Base-by-base conservation (phyloP, 2,113 vertebrate genomes). In the Odontesthes bonariensis region DNA sequence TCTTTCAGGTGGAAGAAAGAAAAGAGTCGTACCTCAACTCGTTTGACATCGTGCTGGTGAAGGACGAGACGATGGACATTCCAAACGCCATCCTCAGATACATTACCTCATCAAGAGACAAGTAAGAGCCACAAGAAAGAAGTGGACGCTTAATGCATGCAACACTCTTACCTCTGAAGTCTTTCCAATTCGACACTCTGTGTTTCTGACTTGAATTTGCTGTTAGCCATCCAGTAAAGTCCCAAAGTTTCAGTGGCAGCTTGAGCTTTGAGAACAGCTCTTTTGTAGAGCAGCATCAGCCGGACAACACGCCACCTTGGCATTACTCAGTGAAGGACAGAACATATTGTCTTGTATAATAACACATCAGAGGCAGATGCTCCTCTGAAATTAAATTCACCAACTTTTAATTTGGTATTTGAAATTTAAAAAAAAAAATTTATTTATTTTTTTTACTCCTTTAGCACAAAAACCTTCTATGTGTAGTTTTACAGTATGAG, bases 41-140 rank as follows among this genome's bases (percentile, higher is more conserved):
- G 11, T 97, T 95, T 0, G 96, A 97, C 91, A 93, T 97, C 0
- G 96, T 97, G 9, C 89, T 97, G 89, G 93, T 96, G 86, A 91
- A 91, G 1, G 96, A 97, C 0, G 96, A 97, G 91, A 96, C 95
- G 0, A 89, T 98, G 90, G 96, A 96, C 0, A 91, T 97, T 47
- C 95, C 92, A 13, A 97, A 96, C 0, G 95, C 92, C 20, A 86
- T 97, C n/a, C 94, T 97, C 62, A 88, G 84, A 11, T 86, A 92
- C 77, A 76, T 97, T 0, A 12, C 10, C 0, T 75, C 87, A 49
- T 69, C 19, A 0, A 55, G 55, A 75, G 79, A 81, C 86, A 58
- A 64, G 59, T 70, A 61, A 83, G 58, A 56, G 0, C 13, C 63
- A 58, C 33, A 14, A 5, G n/a, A 52, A 51, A 20, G 17, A 49